Percentiles rank a stretch among this genome's conserved stretches.
Conservation (phyloP, 2,113 vertebrate species). For the Engystomops pustulosus region DNA sequence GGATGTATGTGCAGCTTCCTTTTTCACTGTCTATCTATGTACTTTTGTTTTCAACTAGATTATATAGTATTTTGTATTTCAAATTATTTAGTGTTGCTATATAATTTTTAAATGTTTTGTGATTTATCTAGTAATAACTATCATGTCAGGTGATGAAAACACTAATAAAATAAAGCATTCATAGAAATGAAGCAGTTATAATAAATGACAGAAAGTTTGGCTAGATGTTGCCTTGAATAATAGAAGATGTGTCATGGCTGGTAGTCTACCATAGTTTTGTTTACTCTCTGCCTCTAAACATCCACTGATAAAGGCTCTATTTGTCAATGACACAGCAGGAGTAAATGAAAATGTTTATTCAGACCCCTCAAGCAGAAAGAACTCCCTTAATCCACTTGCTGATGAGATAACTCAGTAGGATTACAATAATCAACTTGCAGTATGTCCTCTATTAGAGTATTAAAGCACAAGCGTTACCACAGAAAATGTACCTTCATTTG, state of each 20-base stretch:
- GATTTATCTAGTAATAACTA: no score
- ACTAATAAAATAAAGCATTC: neutral
- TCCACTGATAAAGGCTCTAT: conserved; percentile 71
- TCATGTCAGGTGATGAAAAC: no score
- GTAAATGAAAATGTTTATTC: conserved; percentile 80
- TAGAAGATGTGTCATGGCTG: conserved; percentile 49
- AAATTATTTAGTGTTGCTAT: no score
- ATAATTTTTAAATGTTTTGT: no score
- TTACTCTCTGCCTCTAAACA: conserved; percentile 65
- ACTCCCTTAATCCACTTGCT: conserved; percentile 76
- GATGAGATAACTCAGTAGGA: conserved; percentile 77
- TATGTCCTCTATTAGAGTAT: conserved; percentile 72
- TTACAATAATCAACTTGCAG: conserved; percentile 79
- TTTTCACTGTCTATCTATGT: no score
- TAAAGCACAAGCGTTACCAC: conserved; percentile 70
- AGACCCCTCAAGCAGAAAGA: conserved; percentile 74
- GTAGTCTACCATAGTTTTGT: conserved; percentile 62
- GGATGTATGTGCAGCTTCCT: no score
- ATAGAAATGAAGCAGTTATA: neutral
- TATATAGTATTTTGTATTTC: no score
- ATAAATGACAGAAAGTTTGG: neutral
- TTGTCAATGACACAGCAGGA: conserved; percentile 75
- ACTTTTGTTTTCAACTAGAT: no score
- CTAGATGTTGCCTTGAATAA: neutral
- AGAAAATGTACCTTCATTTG: conserved; percentile 68